Conservation (phyloP, 2,888 invertebrate species). For the Heteromyza rotundicornis region DNA sequence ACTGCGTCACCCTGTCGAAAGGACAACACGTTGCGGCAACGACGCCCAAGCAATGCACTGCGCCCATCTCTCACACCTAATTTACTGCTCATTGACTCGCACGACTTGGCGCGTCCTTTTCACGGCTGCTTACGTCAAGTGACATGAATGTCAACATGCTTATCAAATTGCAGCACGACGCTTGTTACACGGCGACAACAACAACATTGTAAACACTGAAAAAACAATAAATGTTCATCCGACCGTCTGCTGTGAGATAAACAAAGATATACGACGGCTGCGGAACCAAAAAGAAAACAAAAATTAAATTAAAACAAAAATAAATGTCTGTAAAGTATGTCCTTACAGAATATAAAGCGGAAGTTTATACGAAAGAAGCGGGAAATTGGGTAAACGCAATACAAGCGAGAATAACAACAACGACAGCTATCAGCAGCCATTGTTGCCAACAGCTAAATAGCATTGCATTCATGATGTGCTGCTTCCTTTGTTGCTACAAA, state of each 20-base stretch:
- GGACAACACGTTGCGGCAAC: neutral
- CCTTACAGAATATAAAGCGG: neutral
- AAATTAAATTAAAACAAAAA: neutral
- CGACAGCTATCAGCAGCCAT: neutral
- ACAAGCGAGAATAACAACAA: conserved; percentile 7
- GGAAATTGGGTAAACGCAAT: neutral
- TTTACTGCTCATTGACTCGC: conserved; percentile 6
- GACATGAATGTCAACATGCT: conserved; percentile 43
- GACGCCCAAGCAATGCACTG: neutral
- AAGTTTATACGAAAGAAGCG: neutral
- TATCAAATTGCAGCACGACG: conserved; percentile 34
- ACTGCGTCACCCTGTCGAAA: neutral
- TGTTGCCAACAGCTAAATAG: conserved; percentile 9
- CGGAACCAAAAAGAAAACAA: conserved; percentile 1
- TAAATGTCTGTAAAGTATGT: neutral
- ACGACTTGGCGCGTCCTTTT: conserved; percentile 13
- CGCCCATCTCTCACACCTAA: neutral
- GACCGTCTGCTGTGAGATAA: neutral
- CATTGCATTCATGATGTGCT: conserved; percentile 10
- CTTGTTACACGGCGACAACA: neutral
- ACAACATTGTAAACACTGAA: conserved; percentile 7
- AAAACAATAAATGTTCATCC: neutral
- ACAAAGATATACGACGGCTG: neutral
- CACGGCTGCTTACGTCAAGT: conserved; percentile 33
- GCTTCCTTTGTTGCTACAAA: conserved; percentile 22